Percentiles rank a stretch among this genome's conserved stretches.
Evolutionary conservation across 2,113 vertebrate genomes (phyloP).

Genomic region (Vombatus ursinus): DNA sequence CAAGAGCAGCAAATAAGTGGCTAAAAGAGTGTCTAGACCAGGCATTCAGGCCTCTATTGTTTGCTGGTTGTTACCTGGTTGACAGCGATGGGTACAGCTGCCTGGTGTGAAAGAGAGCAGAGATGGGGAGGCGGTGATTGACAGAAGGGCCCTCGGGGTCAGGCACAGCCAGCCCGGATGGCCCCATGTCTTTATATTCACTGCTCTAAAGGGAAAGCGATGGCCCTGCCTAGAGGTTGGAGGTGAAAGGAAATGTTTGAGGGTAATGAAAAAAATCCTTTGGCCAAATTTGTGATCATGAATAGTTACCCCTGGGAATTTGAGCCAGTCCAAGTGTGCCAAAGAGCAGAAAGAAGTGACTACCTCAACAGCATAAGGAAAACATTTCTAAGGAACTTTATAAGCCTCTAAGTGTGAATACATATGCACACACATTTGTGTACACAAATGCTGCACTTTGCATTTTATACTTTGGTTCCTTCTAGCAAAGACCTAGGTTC

Average conservation of each 20-base stretch:
- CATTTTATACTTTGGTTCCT: background rate
- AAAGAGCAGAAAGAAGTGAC: constrained; percentile 57
- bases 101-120: constrained; percentile 89
- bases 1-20: constrained; percentile 94
- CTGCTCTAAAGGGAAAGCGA: constrained; percentile 83
- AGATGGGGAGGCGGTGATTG: constrained; percentile 87
- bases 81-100: constrained; percentile 93
- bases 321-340: constrained; percentile 72
- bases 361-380: constrained; percentile 23
- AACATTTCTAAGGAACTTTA: background rate
- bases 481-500: background rate
- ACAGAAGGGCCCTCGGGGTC: constrained; percentile 88
- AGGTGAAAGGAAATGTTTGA: constrained; percentile 90
- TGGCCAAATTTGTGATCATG: constrained; percentile 88
- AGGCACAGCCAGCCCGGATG: constrained; percentile 84
- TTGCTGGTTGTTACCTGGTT: constrained; percentile 92
- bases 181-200: constrained; percentile 88
- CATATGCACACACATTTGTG: background rate
- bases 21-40: constrained; percentile 95
- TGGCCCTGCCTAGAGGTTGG: constrained; percentile 87
- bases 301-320: constrained; percentile 82
- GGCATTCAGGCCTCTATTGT: constrained; percentile 92
- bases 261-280: constrained; percentile 89
- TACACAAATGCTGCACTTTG: background rate
- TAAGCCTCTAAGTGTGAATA: background rate